Percentiles rank a stretch among this genome's conserved stretches.
phyloP scores from a whole-genome alignment of 2,888 invertebrate species.

The Mellilla xanthometata region DNA sequence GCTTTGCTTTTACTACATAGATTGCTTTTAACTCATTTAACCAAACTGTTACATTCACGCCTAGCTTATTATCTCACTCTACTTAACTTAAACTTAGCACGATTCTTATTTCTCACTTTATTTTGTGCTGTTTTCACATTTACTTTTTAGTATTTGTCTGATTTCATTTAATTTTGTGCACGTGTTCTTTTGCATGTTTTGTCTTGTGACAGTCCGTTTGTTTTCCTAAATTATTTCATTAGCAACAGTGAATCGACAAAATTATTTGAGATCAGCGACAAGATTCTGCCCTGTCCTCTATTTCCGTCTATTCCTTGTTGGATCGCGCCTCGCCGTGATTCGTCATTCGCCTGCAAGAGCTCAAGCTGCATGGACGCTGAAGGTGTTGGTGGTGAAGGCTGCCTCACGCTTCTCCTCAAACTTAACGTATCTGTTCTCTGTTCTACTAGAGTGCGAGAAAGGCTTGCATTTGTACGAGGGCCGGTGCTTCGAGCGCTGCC shows the following conservation, averaged over 20 bases:
- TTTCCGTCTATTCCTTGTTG: slow-evolving; percentile 48
- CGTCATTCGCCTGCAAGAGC: slow-evolving; percentile 60
- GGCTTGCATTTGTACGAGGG: slow-evolving; percentile 84
- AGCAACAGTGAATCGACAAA: slow-evolving; percentile 42
- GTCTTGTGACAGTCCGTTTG: slow-evolving; percentile 42
- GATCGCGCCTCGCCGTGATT: slow-evolving; percentile 56
- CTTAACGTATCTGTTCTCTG: slow-evolving; percentile 68
- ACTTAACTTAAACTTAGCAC: slow-evolving; percentile 24
- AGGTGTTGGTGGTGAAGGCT: slow-evolving; percentile 74
- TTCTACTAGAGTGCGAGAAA: slow-evolving; percentile 85
- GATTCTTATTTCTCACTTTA: slow-evolving; percentile 25
- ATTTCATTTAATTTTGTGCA: slow-evolving; percentile 79
- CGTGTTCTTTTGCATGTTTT: slow-evolving; percentile 53
- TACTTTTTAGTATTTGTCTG: slow-evolving; percentile 42
- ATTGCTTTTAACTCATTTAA: slow-evolving; percentile 36
- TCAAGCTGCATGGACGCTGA: slow-evolving; percentile 75
- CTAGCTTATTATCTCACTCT: slow-evolving; percentile 38
- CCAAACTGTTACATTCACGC: slow-evolving; percentile 40
- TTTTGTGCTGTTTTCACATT: slow-evolving; percentile 19
- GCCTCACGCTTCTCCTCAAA: slow-evolving; percentile 50
- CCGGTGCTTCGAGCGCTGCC: slow-evolving; percentile 83
- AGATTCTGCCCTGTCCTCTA: slow-evolving; percentile 64
- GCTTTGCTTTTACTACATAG: slow-evolving; percentile 57
- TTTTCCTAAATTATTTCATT: slow-evolving; percentile 38
- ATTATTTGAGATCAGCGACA: slow-evolving; percentile 81